Evolutionary conservation across 2,797 vertebrate genomes (phyloP), one percentile per base, ranked within the genome.

Genomic region (Tachyglossus aculeatus): DNA sequence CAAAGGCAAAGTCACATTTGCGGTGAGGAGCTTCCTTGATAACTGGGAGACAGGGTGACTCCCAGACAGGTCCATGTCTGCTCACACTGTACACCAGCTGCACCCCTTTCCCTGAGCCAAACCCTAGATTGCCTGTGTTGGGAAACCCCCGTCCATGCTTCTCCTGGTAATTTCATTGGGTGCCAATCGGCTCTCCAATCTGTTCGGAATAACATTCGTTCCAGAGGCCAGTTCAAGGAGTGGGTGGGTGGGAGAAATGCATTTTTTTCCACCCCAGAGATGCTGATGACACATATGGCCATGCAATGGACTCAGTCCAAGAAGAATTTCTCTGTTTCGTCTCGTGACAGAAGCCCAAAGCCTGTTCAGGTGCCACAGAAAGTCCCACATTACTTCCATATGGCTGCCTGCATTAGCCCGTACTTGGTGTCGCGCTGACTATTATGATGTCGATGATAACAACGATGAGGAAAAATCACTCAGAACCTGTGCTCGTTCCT

Each of bases 1-100:
- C 36, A 38, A 19, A 73, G 51, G 29, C 41, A 67, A 33, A 67
- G 41, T 67, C 58, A 80, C 19, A 32, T 64, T 22, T 37, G 61
- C 62, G 27, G 37, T 70, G 50, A 3, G 37, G 64, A 38, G 55
- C 56, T 75, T 73, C 41, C 27, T 77, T 36, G 24, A 57, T 67
- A 72, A 57, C 74, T 61, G 67, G 34, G 71, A 78, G 57, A 76
- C 67, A 39, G 5, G 25, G 72, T 72, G 44, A 31, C 68, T 80
- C 54, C 68, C 71, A 76, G 62, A 55, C 68, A 76, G 57, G 50
- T 64, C 53, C 58, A 59, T 72, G 37, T 81, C 40, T 70, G 45
- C 32, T 70, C 22, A 39, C 52, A 64, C 27, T 31, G 19, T 62
- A 50, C 10, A 52, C 58, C 67, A 72, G 60, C 45, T 77, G 78